Percentiles rank a stretch among this genome's conserved stretches.
phyloP scores from a whole-genome alignment of 2,797 vertebrate genomes.

The Euthynnus affinis region DNA sequence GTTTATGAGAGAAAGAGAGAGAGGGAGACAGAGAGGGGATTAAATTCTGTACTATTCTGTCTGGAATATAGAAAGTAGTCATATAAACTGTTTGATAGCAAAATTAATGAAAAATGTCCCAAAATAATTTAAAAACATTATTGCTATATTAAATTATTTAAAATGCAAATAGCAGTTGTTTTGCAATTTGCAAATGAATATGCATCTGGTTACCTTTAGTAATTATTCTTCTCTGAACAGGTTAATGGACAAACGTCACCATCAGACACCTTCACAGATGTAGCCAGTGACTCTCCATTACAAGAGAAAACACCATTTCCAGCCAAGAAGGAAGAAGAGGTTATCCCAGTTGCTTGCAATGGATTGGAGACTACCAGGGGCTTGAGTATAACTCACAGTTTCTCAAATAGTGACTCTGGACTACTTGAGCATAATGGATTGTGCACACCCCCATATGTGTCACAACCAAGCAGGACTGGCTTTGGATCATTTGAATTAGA shows the following conservation, averaged over 20 bases:
- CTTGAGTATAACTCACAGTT: slow-evolving; percentile 22
- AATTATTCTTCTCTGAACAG: slow-evolving; percentile 60
- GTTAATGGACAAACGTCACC: slow-evolving; percentile 51
- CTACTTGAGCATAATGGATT: slow-evolving; percentile 31
- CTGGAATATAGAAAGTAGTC: neutral
- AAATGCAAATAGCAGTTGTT: neutral
- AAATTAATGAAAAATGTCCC: neutral
- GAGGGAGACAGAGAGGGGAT: too few relatives aligned
- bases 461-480: slow-evolving; percentile 29
- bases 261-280: slow-evolving; percentile 11
- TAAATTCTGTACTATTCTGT: too few relatives aligned
- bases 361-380: slow-evolving; percentile 29
- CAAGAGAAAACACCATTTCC: slow-evolving; percentile 27
- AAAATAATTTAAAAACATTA: neutral
- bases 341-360: slow-evolving; percentile 22
- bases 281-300: slow-evolving; percentile 1
- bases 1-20: too few relatives aligned
- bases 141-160: neutral
- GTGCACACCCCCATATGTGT: slow-evolving; percentile 16
- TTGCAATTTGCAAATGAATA: neutral
- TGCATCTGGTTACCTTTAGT: neutral
- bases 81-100: neutral
- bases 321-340: slow-evolving; percentile 40
- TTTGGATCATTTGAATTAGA: slow-evolving; percentile 23
- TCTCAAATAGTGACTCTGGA: slow-evolving; percentile 37